phyloP scores from a whole-genome alignment of 2,797 vertebrate genomes.

The Sylvilagus floridanus region DNA sequence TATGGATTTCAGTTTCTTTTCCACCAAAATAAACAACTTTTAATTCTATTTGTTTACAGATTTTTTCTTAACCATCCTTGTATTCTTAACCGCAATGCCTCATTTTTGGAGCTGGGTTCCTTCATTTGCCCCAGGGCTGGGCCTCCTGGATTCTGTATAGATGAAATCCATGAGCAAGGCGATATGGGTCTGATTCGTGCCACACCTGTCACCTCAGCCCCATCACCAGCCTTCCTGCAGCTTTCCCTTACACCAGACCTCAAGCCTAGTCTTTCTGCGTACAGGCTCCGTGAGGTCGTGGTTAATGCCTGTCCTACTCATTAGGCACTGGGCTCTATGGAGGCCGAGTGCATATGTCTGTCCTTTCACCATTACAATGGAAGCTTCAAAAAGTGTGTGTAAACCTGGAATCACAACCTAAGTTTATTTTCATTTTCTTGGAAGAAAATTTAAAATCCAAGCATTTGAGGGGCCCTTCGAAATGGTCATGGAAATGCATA shows the following conservation, averaged over 20 bases:
- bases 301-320: not conserved
- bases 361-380: not conserved
- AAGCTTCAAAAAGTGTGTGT: too few relatives aligned
- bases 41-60: too few relatives aligned
- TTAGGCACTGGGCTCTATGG: not conserved
- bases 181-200: conserved; percentile 3
- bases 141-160: not conserved
- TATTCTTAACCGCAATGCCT: conserved; percentile 1
- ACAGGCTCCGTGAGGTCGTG: not conserved
- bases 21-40: too few relatives aligned
- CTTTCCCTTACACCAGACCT: not conserved
- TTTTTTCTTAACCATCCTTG: too few relatives aligned
- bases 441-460: too few relatives aligned
- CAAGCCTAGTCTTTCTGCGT: not conserved
- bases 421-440: too few relatives aligned
- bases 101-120: conserved; percentile 55
- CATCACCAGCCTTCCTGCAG: not conserved
- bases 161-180: not conserved
- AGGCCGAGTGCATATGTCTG: not conserved
- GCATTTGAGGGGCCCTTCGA: too few relatives aligned
- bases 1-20: too few relatives aligned
- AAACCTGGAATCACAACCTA: too few relatives aligned
- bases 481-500: too few relatives aligned
- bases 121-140: not conserved
- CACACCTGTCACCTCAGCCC: not conserved